A percentile compares a stretch with the other conserved stretches of the same genome.
Conservation (phyloP, 2,113 vertebrate genomes). For the Caloenas nicobarica region DNA sequence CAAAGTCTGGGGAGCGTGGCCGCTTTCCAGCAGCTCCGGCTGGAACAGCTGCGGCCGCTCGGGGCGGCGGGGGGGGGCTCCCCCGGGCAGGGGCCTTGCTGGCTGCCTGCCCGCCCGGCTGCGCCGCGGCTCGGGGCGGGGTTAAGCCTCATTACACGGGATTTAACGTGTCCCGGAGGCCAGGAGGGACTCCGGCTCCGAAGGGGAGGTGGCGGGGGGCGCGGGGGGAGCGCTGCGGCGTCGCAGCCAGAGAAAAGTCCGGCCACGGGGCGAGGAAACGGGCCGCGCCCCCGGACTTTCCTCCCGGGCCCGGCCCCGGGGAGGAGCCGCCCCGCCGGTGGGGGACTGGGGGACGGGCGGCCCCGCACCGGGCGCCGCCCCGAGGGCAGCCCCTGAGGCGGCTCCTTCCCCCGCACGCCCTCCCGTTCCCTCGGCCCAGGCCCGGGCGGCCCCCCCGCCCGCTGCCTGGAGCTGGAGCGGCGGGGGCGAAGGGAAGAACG, state of each 20-base stretch:
- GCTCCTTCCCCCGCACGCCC: neutral
- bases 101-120: slow-evolving; percentile 41
- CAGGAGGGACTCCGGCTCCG: neutral
- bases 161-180: slow-evolving; percentile 37
- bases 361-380: neutral
- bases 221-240: neutral
- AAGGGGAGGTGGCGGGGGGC: neutral
- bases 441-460: neutral
- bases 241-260: neutral
- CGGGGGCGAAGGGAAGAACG: fast-evolving
- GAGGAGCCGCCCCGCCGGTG: too few species aligned
- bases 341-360: neutral
- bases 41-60: slow-evolving; percentile 29
- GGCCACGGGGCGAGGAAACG: neutral
- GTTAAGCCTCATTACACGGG: slow-evolving; percentile 53
- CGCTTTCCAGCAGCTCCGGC: slow-evolving; percentile 27
- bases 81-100: slow-evolving; percentile 29
- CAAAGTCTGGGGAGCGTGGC: slow-evolving; percentile 25
- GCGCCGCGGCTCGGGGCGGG: slow-evolving; percentile 29
- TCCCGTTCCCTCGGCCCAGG: neutral
- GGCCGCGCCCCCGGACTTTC: neutral
- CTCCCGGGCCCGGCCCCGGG: neutral
- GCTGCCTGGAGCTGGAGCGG: neutral
- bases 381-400: neutral
- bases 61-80: neutral